Evolutionary conservation across 2,888 invertebrate species (phyloP), one percentile per base, ranked within the genome.

Genomic region (Platerodrilus igneus): DNA sequence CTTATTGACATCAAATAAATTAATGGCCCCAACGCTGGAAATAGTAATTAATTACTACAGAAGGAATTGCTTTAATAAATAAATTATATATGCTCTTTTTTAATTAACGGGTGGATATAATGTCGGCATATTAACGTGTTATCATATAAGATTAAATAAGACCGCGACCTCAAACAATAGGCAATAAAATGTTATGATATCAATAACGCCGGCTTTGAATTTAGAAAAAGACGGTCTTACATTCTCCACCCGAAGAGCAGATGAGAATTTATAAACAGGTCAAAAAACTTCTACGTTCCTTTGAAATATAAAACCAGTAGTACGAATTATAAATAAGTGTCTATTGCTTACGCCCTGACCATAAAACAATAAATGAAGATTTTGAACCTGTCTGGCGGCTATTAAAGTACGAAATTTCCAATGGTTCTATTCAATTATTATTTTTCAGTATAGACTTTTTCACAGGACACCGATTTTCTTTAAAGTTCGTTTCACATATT

Each of bases 171-270:
- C 45, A 53, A 63, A 65, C 63, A 65, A 64, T 65, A 53, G 63
- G 56, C 48, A 57, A 62, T 65, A 63, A 65, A 64, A 63, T 59
- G 58, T 61, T 63, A 63, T 56, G 62, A 62, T 62, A 60, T 58
- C 59, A 59, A 58, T 59, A n/a, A n/a, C n/a, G 59, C 55, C 57
- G 53, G 57, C 48, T 46, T 42, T 47, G 43, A 47, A 48, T 54
- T 38, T 55, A 51, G 58, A 62, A 60, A 60, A 55, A 57, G 59
- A 52, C 54, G 54, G 50, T 51, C 51, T 55, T 56, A 48, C 57
- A 58, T 62, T 60, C 59, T 50, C 50, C 48, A 50, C 48, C 49
- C 44, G 52, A 48, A 52, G 53, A 56, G 52, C 54, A 55, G 62
- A 54, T 50, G 56, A 47, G 64, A 64, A 64, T 64, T 59, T 60